These are phyloP conservation scores for Saturnia pavonia DNA, from an alignment of 2,888 invertebrate genomes.

Conservation along the genomic window DNA sequence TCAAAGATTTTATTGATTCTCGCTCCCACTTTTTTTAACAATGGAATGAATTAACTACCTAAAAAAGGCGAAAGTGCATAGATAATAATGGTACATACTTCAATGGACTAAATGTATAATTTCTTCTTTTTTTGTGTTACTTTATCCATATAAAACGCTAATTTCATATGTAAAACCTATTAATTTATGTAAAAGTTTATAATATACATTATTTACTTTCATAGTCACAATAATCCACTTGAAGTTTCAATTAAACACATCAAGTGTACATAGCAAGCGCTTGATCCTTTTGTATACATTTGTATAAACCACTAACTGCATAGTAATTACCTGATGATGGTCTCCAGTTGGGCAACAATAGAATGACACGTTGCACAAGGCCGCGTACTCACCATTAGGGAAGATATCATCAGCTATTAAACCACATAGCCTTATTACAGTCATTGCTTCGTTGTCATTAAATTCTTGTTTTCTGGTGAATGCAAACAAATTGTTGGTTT, in stretches of 20 bases:
- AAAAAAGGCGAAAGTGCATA: no score
- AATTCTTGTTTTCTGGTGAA: not conserved
- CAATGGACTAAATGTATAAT: no score
- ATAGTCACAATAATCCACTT: not conserved
- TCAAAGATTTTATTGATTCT: no score
- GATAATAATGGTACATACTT: no score
- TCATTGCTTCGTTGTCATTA: constrained; percentile 5
- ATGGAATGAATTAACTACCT: no score
- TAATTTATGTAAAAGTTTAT: not conserved
- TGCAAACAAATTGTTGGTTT: not conserved
- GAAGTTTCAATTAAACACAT: constrained; percentile 1
- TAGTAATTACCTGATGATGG: constrained; percentile 49
- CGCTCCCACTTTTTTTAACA: no score
- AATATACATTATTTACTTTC: not conserved
- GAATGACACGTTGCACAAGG: constrained; percentile 60
- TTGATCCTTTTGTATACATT: constrained; percentile 12
- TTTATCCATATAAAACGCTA: no score
- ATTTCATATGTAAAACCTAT: not conserved
- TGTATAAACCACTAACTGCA: constrained; percentile 26
- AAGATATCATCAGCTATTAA: constrained; percentile 47
- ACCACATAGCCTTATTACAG: constrained; percentile 14
- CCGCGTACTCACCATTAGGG: constrained; percentile 42
- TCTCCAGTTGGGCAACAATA: constrained; percentile 66
- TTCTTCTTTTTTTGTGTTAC: no score
- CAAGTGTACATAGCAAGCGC: constrained; percentile 4